Conservation (phyloP, 2,113 vertebrate species). For the Cochlearius cochlearius region DNA sequence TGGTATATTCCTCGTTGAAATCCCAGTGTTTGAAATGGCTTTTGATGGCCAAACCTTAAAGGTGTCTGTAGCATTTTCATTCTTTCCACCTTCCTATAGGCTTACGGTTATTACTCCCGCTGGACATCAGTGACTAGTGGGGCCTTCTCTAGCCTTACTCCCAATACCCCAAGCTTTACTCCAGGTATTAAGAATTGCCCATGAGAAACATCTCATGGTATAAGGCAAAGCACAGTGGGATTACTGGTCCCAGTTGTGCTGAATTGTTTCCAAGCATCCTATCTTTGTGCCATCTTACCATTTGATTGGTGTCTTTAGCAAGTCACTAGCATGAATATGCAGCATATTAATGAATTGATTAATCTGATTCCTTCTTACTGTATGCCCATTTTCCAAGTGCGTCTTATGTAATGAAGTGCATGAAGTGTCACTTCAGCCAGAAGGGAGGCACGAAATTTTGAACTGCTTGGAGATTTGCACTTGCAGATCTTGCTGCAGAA, state of each 20-base stretch:
- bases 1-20: background rate
- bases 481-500: background rate
- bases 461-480: background rate
- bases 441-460: background rate
- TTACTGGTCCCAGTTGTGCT: background rate
- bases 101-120: background rate
- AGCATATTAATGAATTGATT: background rate
- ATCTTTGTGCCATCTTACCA: background rate
- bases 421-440: background rate
- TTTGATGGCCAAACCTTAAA: background rate
- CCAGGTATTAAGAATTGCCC: background rate
- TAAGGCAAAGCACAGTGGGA: background rate
- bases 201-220: background rate
- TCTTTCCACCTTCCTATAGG: background rate
- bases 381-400: background rate
- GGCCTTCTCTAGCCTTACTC: background rate
- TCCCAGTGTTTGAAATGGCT: background rate
- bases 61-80: background rate
- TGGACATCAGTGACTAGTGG: background rate
- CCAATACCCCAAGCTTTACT: background rate
- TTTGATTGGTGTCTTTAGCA: background rate
- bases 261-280: background rate
- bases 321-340: background rate
- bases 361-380: background rate
- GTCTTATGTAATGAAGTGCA: background rate